Evolutionary conservation across 2,113 vertebrate species (phyloP), one percentile per base, ranked within the genome.

Genomic region (Eidolon helvum): DNA sequence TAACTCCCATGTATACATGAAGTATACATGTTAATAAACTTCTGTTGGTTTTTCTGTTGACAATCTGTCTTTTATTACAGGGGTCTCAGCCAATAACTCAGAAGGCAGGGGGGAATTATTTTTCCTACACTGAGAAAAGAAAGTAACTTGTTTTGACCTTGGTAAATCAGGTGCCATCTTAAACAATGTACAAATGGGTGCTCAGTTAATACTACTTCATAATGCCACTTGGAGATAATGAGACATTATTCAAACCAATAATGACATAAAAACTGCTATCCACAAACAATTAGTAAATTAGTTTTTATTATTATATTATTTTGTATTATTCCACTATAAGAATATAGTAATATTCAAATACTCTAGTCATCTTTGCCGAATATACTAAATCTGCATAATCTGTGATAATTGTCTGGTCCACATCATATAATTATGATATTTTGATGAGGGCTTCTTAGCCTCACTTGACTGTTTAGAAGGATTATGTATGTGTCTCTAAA

Each of bases 181-280:
- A 82, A 16, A 30, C 48, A 91, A 80, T 10, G 14, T 59, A 33
- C 4, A 53, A 80, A 63, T 38, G 40, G 59, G 57, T 26, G 16
- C 7, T 75, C 22, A 59, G 59, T 80, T 93, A 88, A 85, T 61
- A 84, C 57, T 63, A 68, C 16, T 65, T 84, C 11, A 65, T 50
- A 57, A 35, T 30, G 24, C 7, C 24, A 80, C 33, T 80, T 71
- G 40, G 30, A 87, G 21, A 14, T 85, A 69, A 92, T 59, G 50
- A 94, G n/a, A 74, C 8, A 5, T 43, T 50, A 84, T 55, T 90
- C n/a, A 92, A 83, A 74, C 35, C 22, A 95, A 87, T 87, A 89
- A 83, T 55, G 40, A 61, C 35, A 43, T 65, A 22, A 91, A 88
- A 97, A 80, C 35, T 95, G 33, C 38, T n/a, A 48, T 82, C 18